Percentiles rank a stretch among this genome's conserved stretches.
Conservation (phyloP, 2,888 invertebrate genomes). For the Eristalinus sepulchralis region DNA sequence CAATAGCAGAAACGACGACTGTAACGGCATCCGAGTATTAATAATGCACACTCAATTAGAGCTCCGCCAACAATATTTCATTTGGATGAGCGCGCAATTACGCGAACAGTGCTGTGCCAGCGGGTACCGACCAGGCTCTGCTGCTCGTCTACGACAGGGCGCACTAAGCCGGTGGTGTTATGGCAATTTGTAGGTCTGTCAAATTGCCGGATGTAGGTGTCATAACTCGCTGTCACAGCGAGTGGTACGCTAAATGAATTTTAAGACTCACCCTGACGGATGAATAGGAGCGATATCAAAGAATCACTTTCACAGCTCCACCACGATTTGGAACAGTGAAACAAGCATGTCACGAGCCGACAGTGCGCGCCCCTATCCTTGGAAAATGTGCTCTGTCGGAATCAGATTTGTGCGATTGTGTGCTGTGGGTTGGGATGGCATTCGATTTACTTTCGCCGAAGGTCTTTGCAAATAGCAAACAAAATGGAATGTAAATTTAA, state of each 20-base stretch:
- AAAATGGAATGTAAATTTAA: constrained; percentile 14
- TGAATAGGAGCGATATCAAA: background rate
- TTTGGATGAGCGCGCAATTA: constrained; percentile 44
- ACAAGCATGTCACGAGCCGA: background rate
- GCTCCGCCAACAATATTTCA: constrained; percentile 42
- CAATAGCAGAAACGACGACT: constrained; percentile 5
- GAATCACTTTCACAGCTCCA: background rate
- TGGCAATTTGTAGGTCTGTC: constrained; percentile 55
- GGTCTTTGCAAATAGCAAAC: background rate
- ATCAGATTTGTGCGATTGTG: constrained; percentile 52
- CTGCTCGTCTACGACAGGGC: background rate
- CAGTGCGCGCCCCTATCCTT: constrained; percentile 31
- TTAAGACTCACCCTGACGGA: constrained; percentile 10
- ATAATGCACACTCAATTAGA: constrained; percentile 63
- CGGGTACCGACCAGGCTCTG: background rate
- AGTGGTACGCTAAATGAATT: constrained; percentile 46
- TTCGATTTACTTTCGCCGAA: constrained; percentile 16
- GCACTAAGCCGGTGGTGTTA: constrained; percentile 32
- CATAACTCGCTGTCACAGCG: constrained; percentile 52
- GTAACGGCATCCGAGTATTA: constrained; percentile 36
- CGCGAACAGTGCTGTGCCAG: background rate
- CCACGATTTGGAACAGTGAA: background rate
- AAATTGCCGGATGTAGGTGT: constrained; percentile 56
- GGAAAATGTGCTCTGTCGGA: constrained; percentile 27
- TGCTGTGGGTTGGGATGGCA: background rate